Base-by-base conservation (phyloP, 2,888 invertebrate species). In the Thymelicus sylvestris region DNA sequence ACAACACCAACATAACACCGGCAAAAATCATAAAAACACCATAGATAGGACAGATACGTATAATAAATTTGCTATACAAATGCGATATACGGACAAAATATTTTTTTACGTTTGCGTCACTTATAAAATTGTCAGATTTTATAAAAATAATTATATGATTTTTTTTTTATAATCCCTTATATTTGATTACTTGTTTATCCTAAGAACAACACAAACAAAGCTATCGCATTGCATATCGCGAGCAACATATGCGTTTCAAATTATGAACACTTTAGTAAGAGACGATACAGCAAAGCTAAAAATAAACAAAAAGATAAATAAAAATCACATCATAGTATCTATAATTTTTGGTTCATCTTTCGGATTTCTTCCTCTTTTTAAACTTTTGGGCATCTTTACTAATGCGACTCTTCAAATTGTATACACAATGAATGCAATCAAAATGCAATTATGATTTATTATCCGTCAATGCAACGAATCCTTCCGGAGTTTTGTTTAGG, bases 141-240 rank as follows among this genome's bases (percentile, higher is more conserved):
- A 44, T 12, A 8, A 44, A 44, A 10, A 44, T 44, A 0, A 12
- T 31, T 31, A 31, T 31, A 44, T 1, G 12, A 44, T 12, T 44
- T 44, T 8, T 44, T 7, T 44, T 8, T 12, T 44, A 44, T 4
- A 12, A 44, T 10, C 4, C 8, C 44, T 44, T 44, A 0, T 10
- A 12, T 44, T 41, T 41, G 8, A 41, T 41, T 41, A 7, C 0
- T 41, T 41, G 7, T 41, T 6, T 44, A 44, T 44, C 44, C 44
- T 44, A 44, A 4, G 44, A 44, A 44, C 12, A 10, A 12, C 4
- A 8, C 2, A 39, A n/a, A 31, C 4, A 59, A 59, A 39, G 19
- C 13, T 59, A 59, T 59, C 59, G 59, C 59, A 38, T 59, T 4
- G 59, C 59, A 59, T 38, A 38, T 59, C 59, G 59, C 59, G 6